A percentile compares a stretch with the other conserved stretches of the same genome.
Conservation (phyloP, 2,797 vertebrate genomes). For the Diplodus puntazzo region DNA sequence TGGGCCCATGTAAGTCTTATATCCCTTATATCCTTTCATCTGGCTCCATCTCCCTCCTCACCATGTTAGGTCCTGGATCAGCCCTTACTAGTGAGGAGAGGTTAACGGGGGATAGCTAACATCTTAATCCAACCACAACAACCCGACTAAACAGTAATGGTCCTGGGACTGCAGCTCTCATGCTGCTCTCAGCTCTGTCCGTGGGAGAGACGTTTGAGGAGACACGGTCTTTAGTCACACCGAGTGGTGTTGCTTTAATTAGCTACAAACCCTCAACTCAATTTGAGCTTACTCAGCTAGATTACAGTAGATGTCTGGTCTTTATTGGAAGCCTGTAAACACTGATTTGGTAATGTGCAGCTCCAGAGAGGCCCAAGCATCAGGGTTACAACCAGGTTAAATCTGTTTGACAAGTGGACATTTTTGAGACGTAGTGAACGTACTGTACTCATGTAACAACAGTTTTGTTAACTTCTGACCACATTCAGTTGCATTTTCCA, state of each 20-base stretch:
- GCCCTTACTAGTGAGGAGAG: slow-evolving; percentile 58
- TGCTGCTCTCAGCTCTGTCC: slow-evolving; percentile 38
- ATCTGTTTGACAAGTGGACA: neutral
- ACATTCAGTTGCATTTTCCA: neutral
- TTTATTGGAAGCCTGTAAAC: slow-evolving; percentile 42
- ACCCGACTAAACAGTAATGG: slow-evolving; percentile 67
- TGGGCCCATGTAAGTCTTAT: slow-evolving; percentile 47
- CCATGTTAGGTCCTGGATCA: slow-evolving; percentile 58
- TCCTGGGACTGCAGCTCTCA: slow-evolving; percentile 52
- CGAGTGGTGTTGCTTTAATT: slow-evolving; percentile 49
- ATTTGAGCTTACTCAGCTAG: slow-evolving; percentile 28
- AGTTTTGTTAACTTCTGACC: neutral
- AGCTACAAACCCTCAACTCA: slow-evolving; percentile 43
- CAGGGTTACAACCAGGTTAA: neutral
- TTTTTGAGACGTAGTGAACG: neutral
- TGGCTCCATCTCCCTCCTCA: slow-evolving; percentile 52
- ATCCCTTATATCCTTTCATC: slow-evolving; percentile 64
- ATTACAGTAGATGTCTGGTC: slow-evolving; percentile 17
- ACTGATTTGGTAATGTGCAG: slow-evolving; percentile 19
- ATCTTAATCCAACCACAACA: slow-evolving; percentile 86
- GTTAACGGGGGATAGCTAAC: slow-evolving; percentile 79
- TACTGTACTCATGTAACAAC: neutral
- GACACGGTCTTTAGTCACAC: slow-evolving; percentile 31
- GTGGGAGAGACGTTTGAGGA: slow-evolving; percentile 44
- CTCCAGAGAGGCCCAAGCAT: neutral